Conservation (phyloP, 2,113 vertebrate species). For the Saguinus imperator region DNA sequence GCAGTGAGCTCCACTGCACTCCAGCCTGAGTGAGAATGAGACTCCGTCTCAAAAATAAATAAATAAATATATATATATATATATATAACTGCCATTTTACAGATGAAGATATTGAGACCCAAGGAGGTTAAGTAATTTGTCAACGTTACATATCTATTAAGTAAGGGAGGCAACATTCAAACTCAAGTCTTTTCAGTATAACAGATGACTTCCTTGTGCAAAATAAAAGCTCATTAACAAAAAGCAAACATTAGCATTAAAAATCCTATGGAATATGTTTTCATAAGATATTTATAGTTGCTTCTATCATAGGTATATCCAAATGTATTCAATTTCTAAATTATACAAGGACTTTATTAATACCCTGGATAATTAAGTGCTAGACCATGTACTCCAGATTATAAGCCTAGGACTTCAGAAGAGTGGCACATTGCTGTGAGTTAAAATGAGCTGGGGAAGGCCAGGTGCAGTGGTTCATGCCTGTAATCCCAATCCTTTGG, state of each 20-base stretch:
- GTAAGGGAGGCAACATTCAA: background rate
- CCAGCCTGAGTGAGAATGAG: no score
- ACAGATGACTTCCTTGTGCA: background rate
- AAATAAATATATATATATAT: no score
- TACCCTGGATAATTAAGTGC: constrained; percentile 29
- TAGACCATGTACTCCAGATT: background rate
- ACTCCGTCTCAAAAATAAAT: no score
- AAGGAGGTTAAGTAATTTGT: background rate
- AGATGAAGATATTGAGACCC: constrained; percentile 22
- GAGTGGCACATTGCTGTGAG: background rate
- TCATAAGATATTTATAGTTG: constrained; percentile 44
- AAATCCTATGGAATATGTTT: constrained; percentile 36
- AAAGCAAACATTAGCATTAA: constrained; percentile 48
- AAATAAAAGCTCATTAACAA: constrained; percentile 35
- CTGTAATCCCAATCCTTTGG: no score
- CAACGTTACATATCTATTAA: background rate
- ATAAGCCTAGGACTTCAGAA: background rate
- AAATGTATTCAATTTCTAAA: constrained; percentile 46
- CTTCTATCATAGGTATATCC: constrained; percentile 30
- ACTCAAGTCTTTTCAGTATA: background rate
- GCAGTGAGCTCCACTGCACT: no score
- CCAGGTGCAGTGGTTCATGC: no score
- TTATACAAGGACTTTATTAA: constrained; percentile 49
- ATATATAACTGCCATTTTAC: background rate
- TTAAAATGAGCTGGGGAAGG: background rate